These are phyloP conservation scores for Poeciliopsis infans DNA, from an alignment of 2,797 vertebrate species.

Conservation along the genomic window DNA sequence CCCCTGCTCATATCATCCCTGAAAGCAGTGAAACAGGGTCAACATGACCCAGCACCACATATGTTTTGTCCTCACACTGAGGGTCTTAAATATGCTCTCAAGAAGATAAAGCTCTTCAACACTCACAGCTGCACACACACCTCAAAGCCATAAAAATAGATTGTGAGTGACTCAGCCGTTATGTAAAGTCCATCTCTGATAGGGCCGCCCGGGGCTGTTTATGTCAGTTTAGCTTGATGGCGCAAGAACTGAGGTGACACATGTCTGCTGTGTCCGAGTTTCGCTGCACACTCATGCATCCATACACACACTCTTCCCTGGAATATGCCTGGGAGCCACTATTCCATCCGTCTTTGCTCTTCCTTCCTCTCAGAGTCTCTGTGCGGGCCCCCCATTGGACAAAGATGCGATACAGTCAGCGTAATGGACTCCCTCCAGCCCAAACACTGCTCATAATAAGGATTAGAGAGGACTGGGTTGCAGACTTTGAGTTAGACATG, in stretches of 20 bases:
- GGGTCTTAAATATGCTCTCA: slow-evolving; percentile 59
- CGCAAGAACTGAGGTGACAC: slow-evolving; percentile 71
- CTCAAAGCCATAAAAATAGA: slow-evolving; percentile 80
- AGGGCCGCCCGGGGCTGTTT: slow-evolving; percentile 74
- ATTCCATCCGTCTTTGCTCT: slow-evolving; percentile 28
- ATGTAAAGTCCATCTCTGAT: slow-evolving; percentile 82
- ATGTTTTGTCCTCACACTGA: slow-evolving; percentile 45
- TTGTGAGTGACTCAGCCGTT: slow-evolving; percentile 80
- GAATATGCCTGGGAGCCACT: slow-evolving; percentile 28
- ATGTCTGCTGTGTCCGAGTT: slow-evolving; percentile 77
- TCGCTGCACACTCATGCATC: slow-evolving; percentile 28
- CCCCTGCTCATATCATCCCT: slow-evolving; percentile 15
- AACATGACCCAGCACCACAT: slow-evolving; percentile 48
- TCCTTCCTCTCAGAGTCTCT: slow-evolving; percentile 42
- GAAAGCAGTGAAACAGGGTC: slow-evolving; percentile 11
- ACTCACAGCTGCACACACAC: slow-evolving; percentile 54
- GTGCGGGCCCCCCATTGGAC: slow-evolving; percentile 37
- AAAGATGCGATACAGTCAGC: slow-evolving; percentile 56
- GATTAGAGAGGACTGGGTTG: slow-evolving; percentile 44
- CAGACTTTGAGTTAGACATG: slow-evolving; percentile 51
- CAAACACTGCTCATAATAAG: slow-evolving; percentile 59
- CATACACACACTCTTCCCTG: slow-evolving; percentile 36
- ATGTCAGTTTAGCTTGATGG: slow-evolving; percentile 78
- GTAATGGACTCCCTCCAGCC: slow-evolving; percentile 61
- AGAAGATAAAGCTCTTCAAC: slow-evolving; percentile 42